Evolutionary conservation across 2,888 invertebrate genomes (phyloP).

Genomic region (Heliconius hortense): DNA sequence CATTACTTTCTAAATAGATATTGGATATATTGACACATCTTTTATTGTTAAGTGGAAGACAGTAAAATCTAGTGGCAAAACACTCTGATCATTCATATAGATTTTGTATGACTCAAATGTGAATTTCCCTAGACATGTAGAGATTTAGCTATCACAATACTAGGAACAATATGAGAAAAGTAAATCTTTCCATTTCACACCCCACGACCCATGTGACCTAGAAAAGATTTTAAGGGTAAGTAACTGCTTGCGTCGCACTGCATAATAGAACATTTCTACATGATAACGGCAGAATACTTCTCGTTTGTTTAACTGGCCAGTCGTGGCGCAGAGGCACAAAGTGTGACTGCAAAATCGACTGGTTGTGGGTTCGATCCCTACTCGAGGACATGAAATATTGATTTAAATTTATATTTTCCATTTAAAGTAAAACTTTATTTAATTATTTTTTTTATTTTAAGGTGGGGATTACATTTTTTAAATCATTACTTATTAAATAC

Average conservation of each 20-base stretch:
- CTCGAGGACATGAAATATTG: too few relatives aligned
- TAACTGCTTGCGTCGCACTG: slow-evolving; percentile 33
- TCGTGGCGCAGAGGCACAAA: too few relatives aligned
- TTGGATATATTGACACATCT: background rate
- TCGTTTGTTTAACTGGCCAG: too few relatives aligned
- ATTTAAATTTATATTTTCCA: too few relatives aligned
- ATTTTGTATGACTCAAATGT: background rate
- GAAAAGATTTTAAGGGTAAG: slow-evolving; percentile 36
- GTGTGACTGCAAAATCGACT: too few relatives aligned
- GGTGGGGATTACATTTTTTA: too few relatives aligned
- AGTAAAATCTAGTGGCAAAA: background rate
- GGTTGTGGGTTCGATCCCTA: too few relatives aligned
- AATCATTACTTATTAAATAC: too few relatives aligned
- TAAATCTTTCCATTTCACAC: slow-evolving; percentile 19
- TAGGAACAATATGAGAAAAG: slow-evolving; percentile 12
- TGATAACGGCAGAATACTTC: slow-evolving; percentile 6
- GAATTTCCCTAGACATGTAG: background rate
- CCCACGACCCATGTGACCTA: slow-evolving; percentile 35
- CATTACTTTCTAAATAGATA: background rate
- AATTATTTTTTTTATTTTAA: too few relatives aligned
- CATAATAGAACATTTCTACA: slow-evolving; percentile 31
- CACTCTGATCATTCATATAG: background rate
- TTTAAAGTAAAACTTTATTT: too few relatives aligned
- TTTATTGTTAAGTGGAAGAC: background rate
- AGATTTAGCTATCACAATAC: background rate